These are phyloP conservation scores for Lepus oiostolus DNA, from an alignment of 2,797 vertebrate species.

Conservation along the genomic window DNA sequence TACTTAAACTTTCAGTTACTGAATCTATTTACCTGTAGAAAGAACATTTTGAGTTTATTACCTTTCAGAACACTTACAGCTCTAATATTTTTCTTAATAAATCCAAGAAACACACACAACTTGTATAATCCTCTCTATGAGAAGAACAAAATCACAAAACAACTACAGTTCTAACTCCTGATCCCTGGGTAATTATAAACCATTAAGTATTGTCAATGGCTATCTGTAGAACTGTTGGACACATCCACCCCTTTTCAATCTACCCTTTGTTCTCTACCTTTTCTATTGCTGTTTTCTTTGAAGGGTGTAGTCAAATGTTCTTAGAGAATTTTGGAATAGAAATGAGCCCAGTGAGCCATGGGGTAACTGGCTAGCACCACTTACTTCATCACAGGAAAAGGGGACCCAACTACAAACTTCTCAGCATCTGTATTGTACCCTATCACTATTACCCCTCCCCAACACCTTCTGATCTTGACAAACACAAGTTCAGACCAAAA, in stretches of 20 bases:
- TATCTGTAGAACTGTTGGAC: background rate
- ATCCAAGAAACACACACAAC: constrained; percentile 4
- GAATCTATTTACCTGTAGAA: constrained; percentile 25
- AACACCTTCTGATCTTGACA: background rate
- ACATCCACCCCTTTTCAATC: background rate
- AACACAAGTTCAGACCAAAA: constrained; percentile 2
- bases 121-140: background rate
- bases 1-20: background rate
- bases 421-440: background rate
- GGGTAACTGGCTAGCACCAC: background rate
- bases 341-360: background rate
- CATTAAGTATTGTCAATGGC: background rate
- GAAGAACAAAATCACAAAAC: constrained; percentile 38
- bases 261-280: background rate
- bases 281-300: constrained; percentile 43
- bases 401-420: background rate
- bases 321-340: constrained; percentile 45
- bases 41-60: constrained; percentile 26
- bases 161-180: constrained; percentile 15
- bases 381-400: background rate
- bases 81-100: constrained; percentile 49
- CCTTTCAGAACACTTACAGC: constrained; percentile 18
- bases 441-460: background rate
- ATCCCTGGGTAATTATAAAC: background rate
- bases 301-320: background rate